phyloP scores from a whole-genome alignment of 2,113 vertebrate genomes.

The Oryzias woworae region DNA sequence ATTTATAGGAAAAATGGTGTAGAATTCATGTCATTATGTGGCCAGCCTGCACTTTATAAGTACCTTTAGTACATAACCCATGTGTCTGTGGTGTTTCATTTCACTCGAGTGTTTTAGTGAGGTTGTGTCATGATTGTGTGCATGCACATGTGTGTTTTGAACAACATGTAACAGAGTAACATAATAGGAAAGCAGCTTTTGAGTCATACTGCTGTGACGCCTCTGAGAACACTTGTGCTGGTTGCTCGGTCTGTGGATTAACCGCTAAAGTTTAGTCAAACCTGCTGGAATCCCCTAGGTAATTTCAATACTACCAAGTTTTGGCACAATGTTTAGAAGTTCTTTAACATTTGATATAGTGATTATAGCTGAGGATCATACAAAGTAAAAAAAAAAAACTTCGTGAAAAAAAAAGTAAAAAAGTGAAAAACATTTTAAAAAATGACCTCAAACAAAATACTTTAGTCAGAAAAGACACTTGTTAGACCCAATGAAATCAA shows the following conservation, averaged over 20 bases:
- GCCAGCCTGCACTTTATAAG: slow-evolving; percentile 37
- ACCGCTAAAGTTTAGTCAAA: neutral
- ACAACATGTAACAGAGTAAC: neutral
- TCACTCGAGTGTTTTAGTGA: slow-evolving; percentile 14
- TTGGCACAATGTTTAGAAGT: no score
- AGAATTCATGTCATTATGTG: slow-evolving; percentile 41
- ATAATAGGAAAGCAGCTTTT: slow-evolving; percentile 1
- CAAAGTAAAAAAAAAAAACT: no score
- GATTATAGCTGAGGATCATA: no score
- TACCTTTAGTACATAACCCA: slow-evolving; percentile 41
- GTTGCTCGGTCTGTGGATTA: neutral
- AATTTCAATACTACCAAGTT: no score
- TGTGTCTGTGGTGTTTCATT: slow-evolving; percentile 44
- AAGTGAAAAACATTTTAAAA: no score
- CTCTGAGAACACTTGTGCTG: neutral
- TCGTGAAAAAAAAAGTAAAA: no score
- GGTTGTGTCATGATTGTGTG: slow-evolving; percentile 4
- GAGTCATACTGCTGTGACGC: neutral
- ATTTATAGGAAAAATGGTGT: slow-evolving; percentile 35
- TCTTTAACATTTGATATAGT: no score
- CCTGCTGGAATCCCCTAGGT: neutral
- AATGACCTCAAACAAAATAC: no score
- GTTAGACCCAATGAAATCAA: no score
- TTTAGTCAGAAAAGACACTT: no score
- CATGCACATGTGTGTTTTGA: slow-evolving; percentile 1